These are phyloP conservation scores for Panagrolaimus sp. DNA, from an alignment of 1,140 invertebrate species.

Conservation along the genomic window DNA sequence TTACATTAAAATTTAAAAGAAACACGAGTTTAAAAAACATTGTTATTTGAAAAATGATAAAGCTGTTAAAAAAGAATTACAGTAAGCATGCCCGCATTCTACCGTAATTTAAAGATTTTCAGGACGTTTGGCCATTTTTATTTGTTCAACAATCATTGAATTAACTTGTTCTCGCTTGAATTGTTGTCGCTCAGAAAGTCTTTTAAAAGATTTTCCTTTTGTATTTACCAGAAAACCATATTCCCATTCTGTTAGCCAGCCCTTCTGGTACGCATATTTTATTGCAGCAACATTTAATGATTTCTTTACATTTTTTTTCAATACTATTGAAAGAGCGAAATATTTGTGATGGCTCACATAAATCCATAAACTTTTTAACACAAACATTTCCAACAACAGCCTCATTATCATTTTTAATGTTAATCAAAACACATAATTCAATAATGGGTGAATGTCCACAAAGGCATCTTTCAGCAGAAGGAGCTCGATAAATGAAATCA, in stretches of 20 bases:
- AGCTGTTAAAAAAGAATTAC: too few species aligned
- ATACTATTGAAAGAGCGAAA: neutral
- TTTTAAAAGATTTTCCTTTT: neutral
- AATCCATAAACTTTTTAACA: conserved; percentile 9
- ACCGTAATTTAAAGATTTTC: too few species aligned
- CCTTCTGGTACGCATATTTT: neutral
- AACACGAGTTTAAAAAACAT: too few species aligned
- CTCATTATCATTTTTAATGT: neutral
- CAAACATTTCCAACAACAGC: conserved; percentile 1
- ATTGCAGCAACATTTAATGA: neutral
- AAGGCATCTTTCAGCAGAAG: neutral
- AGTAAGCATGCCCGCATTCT: too few species aligned
- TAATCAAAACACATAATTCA: neutral
- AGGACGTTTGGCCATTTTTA: neutral
- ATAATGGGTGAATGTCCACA: neutral
- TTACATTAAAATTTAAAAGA: too few species aligned
- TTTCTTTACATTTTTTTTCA: neutral
- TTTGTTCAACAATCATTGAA: neutral
- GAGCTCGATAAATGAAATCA: neutral
- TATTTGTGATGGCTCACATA: neutral
- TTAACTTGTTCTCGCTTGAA: neutral
- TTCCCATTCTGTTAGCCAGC: neutral
- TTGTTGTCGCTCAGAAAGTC: neutral
- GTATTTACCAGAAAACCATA: neutral
- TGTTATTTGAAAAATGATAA: too few species aligned